Conservation (phyloP, 2,113 vertebrate genomes). For the Alethe castanea region DNA sequence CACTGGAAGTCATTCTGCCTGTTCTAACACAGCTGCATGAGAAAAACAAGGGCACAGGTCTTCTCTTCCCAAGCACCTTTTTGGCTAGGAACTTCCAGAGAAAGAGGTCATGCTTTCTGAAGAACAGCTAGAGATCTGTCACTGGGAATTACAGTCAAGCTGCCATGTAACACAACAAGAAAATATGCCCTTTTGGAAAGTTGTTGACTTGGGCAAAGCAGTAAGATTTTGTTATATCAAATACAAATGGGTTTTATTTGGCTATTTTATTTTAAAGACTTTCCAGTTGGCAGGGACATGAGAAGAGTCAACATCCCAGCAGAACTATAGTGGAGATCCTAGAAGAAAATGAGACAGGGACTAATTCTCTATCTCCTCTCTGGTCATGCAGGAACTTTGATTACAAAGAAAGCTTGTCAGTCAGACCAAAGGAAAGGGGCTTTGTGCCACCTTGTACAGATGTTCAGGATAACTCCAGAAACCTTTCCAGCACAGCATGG, state of each 20-base stretch:
- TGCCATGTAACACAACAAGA: background rate
- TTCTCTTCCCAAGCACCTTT: slow-evolving; percentile 38
- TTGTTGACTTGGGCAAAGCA: background rate
- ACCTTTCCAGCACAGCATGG: background rate
- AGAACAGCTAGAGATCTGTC: background rate
- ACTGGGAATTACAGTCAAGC: background rate
- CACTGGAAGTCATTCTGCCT: background rate
- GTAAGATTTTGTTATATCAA: background rate
- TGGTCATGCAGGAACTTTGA: background rate
- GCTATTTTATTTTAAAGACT: background rate
- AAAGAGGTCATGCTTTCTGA: slow-evolving; percentile 25
- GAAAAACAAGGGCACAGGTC: slow-evolving; percentile 8
- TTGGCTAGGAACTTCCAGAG: background rate
- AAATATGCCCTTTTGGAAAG: background rate
- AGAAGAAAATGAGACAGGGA: background rate
- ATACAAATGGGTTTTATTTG: background rate
- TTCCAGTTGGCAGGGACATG: background rate
- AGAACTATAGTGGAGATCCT: background rate
- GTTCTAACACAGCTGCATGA: slow-evolving; percentile 50
- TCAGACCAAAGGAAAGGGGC: background rate
- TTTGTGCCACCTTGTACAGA: background rate
- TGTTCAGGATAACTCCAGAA: background rate
- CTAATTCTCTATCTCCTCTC: background rate
- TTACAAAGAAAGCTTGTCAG: background rate
- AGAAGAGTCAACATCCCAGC: background rate